phyloP scores from a whole-genome alignment of 2,797 vertebrate species.

The Numenius phaeopus region DNA sequence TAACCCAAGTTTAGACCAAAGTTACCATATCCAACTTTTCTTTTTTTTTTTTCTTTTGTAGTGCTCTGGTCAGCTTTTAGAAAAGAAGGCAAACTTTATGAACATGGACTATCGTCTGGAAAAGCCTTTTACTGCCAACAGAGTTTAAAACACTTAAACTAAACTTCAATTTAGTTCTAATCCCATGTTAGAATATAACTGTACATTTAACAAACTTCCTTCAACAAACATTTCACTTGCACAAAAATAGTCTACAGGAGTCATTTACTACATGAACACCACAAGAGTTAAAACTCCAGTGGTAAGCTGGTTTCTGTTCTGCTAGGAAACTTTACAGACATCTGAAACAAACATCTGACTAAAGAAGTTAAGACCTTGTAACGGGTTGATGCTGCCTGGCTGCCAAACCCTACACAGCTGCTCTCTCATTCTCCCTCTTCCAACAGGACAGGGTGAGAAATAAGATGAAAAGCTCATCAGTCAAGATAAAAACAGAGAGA shows the following conservation, averaged over 20 bases:
- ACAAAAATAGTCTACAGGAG: background rate
- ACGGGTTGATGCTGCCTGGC: background rate
- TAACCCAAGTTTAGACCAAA: background rate
- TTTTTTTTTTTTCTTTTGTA: background rate
- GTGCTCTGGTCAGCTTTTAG: background rate
- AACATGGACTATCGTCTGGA: background rate
- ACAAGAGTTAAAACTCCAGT: background rate
- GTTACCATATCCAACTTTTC: background rate
- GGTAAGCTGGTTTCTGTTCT: background rate
- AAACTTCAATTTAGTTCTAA: background rate
- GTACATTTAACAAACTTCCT: background rate
- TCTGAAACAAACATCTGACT: background rate
- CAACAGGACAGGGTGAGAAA: fast-evolving
- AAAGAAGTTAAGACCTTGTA: background rate
- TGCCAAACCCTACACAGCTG: background rate
- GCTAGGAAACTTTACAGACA: background rate
- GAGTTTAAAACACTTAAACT: background rate
- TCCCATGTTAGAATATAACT: background rate
- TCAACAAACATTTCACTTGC: background rate
- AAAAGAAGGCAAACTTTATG: background rate
- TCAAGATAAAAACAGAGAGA: background rate
- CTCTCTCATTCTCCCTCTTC: background rate
- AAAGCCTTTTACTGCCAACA: background rate
- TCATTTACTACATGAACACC: background rate
- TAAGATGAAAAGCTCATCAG: background rate